Evolutionary conservation across 1,140 invertebrate genomes (phyloP), one percentile per base, ranked within the genome.

Genomic region (Euglossa dilemma): DNA sequence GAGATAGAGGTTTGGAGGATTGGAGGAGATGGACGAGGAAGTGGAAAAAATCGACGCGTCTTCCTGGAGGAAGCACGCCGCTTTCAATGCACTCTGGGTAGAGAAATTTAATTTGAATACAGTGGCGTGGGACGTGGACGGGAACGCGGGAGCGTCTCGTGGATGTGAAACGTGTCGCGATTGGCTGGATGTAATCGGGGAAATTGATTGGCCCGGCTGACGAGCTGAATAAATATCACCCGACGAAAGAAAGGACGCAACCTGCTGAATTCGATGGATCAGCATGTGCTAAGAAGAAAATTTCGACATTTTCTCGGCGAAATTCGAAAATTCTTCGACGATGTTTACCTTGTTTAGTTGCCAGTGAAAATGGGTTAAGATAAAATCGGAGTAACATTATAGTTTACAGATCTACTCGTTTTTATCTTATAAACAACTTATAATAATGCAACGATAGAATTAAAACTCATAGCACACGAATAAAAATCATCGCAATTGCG

Each of bases 61-160:
- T 72, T 16, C 9, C 8, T 2, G 54, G 12, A 36, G 28, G 52
- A 59, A 70, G 16, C 63, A n/a, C 36, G 36, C 36, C 43, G 45
- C 45, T 43, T 56, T 47, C 59, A 1, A 23, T 45, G 20, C 63
- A 47, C 59, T 80, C 59, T 47, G 50, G 18, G 25, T 5, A 47
- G 50, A 47, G 56, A 81, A 81, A 81, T 81, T 74, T 56, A 74
- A 81, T 81, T 74, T 66, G 56, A 66, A 81, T 81, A 81, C n/a
- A 25, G 18, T 25, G 23, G 14, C 28, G 52, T n/a, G n/a, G 18
- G 25, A 67, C 16, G 57, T 75, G 47, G 54, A 28, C 25, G n/a
- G 2, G 5, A 14, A 4, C 14, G 20, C 28, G 14, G 45, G 45
- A 36, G 23, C n/a, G 71, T 56, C 11, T 43, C 54, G 61, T 28